phyloP scores from a whole-genome alignment of 1,140 invertebrate species.

The Meloidogyne exigua region DNA sequence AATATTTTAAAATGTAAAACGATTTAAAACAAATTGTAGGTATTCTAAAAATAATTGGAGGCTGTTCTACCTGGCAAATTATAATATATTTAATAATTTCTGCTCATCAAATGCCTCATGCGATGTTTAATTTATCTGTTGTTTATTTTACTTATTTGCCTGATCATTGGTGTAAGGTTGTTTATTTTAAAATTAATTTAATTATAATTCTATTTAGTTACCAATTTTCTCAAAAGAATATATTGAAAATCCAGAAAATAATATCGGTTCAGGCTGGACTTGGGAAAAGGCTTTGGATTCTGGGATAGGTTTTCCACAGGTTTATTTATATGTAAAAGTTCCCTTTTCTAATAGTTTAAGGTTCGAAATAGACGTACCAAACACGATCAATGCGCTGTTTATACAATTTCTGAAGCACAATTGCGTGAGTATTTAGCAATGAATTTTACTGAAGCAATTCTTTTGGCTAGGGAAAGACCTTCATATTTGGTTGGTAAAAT shows the following conservation, averaged over 20 bases:
- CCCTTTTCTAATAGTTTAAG: too few relatives aligned
- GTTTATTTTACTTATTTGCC: slow-evolving; percentile 58
- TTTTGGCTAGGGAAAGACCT: slow-evolving; percentile 26
- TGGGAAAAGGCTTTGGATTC: slow-evolving; percentile 60
- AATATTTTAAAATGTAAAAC: too few relatives aligned
- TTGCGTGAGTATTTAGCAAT: slow-evolving; percentile 36
- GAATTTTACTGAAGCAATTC: slow-evolving; percentile 37
- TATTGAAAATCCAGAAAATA: slow-evolving; percentile 44
- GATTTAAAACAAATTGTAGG: too few relatives aligned
- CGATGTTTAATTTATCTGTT: slow-evolving; percentile 52
- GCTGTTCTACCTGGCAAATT: slow-evolving; percentile 48
- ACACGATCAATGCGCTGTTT: slow-evolving; percentile 49
- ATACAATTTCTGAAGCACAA: slow-evolving; percentile 37
- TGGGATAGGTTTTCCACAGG: slow-evolving; percentile 56
- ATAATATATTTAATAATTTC: slow-evolving; percentile 51
- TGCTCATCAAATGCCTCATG: slow-evolving; percentile 51
- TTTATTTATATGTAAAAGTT: too few relatives aligned
- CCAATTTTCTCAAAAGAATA: slow-evolving; percentile 51
- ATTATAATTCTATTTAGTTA: slow-evolving; percentile 38
- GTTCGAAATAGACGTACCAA: slow-evolving; percentile 15
- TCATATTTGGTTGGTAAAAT: slow-evolving; percentile 7
- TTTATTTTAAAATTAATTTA: too few relatives aligned
- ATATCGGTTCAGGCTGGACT: slow-evolving; percentile 45
- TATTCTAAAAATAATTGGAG: slow-evolving; percentile 50
- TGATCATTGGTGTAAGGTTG: slow-evolving; percentile 62